phyloP scores from a whole-genome alignment of 2,113 vertebrate species.

The Phainopepla nitens region DNA sequence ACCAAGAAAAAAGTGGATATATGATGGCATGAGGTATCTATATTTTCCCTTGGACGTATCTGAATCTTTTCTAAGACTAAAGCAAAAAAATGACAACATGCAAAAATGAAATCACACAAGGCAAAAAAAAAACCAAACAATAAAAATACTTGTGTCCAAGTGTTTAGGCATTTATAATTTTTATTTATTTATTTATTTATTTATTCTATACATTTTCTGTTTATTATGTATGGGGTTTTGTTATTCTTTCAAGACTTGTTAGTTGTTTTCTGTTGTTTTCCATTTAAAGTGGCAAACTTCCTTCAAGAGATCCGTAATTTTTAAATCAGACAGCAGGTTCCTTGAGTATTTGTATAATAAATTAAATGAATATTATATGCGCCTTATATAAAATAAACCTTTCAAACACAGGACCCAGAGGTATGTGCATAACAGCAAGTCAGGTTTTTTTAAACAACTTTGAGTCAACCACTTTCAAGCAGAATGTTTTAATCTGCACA shows the following conservation, averaged over 20 bases:
- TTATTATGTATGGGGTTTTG: neutral
- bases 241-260: neutral
- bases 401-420: neutral
- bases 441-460: neutral
- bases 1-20: neutral
- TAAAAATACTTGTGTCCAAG: neutral
- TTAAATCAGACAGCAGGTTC: neutral
- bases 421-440: neutral
- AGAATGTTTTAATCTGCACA: conserved; percentile 10
- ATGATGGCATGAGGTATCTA: neutral
- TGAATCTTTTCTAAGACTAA: neutral
- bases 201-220: neutral
- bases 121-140: neutral
- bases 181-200: neutral
- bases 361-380: neutral
- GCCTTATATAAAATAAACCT: neutral
- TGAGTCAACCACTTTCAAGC: neutral
- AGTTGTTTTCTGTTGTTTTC: neutral
- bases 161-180: neutral
- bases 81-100: neutral
- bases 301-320: neutral
- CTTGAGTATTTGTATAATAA: neutral
- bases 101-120: neutral
- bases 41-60: neutral
- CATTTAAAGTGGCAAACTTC: neutral